Conservation (phyloP, 1,140 invertebrate species). For the Hylaeus anthracinus region DNA sequence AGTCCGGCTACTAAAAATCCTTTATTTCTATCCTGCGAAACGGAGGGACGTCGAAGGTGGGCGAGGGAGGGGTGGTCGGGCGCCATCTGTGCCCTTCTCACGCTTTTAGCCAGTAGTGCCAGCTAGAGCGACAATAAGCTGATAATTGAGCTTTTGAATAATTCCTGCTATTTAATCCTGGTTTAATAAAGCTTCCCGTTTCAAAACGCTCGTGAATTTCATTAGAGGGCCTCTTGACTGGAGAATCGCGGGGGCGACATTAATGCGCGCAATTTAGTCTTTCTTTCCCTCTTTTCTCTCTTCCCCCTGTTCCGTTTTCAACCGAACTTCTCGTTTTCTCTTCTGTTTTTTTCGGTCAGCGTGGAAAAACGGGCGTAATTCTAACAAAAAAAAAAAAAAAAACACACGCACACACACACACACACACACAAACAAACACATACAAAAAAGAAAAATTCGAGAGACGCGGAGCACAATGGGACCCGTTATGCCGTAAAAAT, state of each 20-base stretch:
- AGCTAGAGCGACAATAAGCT: constrained; percentile 76
- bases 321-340: neutral
- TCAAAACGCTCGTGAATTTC: constrained; percentile 64
- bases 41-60: constrained; percentile 8
- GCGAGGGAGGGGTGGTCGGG: constrained; percentile 41
- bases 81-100: constrained; percentile 66
- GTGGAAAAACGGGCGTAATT: constrained; percentile 36
- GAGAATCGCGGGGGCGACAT: constrained; percentile 46
- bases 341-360: constrained; percentile 24
- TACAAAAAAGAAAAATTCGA: neutral
- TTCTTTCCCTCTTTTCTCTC: neutral
- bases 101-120: constrained; percentile 65
- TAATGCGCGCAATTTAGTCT: constrained; percentile 60
- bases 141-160: constrained; percentile 78
- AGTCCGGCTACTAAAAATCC: constrained; percentile 59
- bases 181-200: constrained; percentile 64
- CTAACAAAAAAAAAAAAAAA: neutral
- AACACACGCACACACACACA: no score
- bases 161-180: constrained; percentile 73
- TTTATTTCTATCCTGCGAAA: constrained; percentile 54
- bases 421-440: no score
- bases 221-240: constrained; percentile 56
- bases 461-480: constrained; percentile 16
- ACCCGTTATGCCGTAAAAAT: constrained; percentile 31
- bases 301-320: neutral